Percentiles rank a stretch among this genome's conserved stretches.
These are phyloP conservation scores for Stenotaenia linearis DNA, from an alignment of 2,888 invertebrate genomes.

Conservation along the genomic window DNA sequence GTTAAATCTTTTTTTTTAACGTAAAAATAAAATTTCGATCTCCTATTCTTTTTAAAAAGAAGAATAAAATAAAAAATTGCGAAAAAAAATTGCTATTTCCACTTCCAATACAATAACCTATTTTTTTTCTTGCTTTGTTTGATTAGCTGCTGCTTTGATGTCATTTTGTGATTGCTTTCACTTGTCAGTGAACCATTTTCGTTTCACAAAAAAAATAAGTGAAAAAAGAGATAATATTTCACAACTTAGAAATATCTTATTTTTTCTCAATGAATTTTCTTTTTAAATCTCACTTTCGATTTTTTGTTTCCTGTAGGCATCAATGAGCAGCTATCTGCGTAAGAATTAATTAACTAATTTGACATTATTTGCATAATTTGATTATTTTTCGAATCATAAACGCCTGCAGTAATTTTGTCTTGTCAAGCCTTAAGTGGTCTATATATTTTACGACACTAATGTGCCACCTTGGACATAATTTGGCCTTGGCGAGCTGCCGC, in stretches of 20 bases:
- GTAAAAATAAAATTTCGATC: neutral
- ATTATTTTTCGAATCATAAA: neutral
- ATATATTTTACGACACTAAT: neutral
- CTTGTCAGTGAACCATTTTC: neutral
- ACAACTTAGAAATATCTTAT: neutral
- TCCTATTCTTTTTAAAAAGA: neutral
- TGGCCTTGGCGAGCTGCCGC: neutral
- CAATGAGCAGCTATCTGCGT: no score
- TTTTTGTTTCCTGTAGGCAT: neutral
- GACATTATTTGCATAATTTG: neutral
- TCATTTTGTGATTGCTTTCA: neutral
- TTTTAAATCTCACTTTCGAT: neutral
- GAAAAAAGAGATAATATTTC: neutral
- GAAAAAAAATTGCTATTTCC: neutral
- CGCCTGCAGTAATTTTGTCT: neutral
- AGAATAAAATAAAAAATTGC: neutral
- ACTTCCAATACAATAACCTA: neutral
- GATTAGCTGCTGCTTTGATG: slow-evolving; percentile 10
- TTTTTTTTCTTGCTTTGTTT: neutral
- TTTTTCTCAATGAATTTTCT: neutral
- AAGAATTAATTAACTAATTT: no score
- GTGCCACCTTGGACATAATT: slow-evolving; percentile 24
- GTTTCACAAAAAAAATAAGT: neutral
- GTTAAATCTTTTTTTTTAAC: neutral
- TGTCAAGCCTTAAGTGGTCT: neutral